Evolutionary conservation across 2,113 vertebrate species (phyloP), one percentile per base, ranked within the genome.

Genomic region (Polypterus bichir): DNA sequence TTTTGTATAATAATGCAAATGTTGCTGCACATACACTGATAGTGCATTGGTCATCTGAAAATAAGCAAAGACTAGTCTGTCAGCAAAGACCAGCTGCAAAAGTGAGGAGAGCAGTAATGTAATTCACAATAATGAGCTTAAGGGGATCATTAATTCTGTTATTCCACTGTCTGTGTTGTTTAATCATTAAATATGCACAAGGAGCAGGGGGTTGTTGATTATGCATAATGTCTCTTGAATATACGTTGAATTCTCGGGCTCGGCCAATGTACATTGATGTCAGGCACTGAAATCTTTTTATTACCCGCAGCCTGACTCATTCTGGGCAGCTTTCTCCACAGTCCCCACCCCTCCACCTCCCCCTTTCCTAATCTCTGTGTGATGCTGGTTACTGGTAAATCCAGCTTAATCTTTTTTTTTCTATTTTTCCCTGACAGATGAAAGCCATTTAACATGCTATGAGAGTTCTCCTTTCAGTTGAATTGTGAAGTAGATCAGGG

Each of bases 141-240:
- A 73, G 67, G 64, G 69, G 66, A 62, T 73, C 65, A 75, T 69
- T 80, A 74, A 69, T 66, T 68, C 65, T 61, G 61, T 66, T 65
- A 66, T 62, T 73, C 71, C 54, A 61, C 60, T 61, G 68, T 68
- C 67, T 66, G 66, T 46, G 11, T 59, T 48, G n/a, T 9, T 9
- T 44, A 9, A 53, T 59, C n/a, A 4, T 44, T 27, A 51, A 45
- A 60, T 45, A 45, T 44, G 62, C 55, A 61, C 49, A 47, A 44
- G 62, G 45, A 48, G 62, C 55, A 58, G 53, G 49, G 48, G 47
- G 27, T 27, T 27, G 27, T 27, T 27, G 27, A 27, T 27, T 27
- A 27, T 27, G 27, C 27, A 27, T 27, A 27, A 27, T 27, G 27
- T 27, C 27, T 27, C 27, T 27, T 27, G 27, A 27, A 27, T 27